Conservation (phyloP, 2,797 vertebrate species). For the Nasua narica region DNA sequence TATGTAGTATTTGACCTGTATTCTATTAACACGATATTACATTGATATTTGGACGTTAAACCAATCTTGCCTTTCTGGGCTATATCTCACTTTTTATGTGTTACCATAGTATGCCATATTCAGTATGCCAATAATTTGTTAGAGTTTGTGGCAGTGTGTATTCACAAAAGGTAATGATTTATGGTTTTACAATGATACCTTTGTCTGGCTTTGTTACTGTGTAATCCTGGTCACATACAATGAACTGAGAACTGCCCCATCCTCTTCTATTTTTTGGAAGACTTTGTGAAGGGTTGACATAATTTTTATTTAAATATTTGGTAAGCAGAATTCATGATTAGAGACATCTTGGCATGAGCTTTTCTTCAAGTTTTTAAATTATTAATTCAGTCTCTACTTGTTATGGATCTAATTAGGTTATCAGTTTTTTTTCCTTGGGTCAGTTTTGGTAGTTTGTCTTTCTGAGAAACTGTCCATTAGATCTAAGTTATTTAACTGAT, state of each 20-base stretch:
- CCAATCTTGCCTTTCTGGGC: neutral
- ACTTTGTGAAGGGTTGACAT: neutral
- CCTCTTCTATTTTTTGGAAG: neutral
- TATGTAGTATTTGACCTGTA: neutral
- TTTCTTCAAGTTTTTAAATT: neutral
- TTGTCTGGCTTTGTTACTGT: neutral
- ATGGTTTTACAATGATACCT: neutral
- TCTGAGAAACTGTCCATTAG: neutral
- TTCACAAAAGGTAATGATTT: neutral
- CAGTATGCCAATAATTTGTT: neutral
- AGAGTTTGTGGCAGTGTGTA: neutral
- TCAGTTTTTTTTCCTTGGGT: neutral
- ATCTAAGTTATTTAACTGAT: neutral
- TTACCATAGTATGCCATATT: neutral
- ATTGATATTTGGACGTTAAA: neutral
- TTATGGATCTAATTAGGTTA: neutral
- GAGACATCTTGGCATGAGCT: neutral
- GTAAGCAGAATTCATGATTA: neutral
- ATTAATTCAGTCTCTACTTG: neutral
- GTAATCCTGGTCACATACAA: neutral
- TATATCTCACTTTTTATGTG: neutral
- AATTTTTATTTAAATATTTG: neutral
- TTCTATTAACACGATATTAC: neutral
- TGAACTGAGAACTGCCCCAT: neutral
- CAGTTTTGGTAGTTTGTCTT: neutral